Evolutionary conservation across 2,888 invertebrate genomes (phyloP).

Genomic region (Carpatolechia fugitivella): DNA sequence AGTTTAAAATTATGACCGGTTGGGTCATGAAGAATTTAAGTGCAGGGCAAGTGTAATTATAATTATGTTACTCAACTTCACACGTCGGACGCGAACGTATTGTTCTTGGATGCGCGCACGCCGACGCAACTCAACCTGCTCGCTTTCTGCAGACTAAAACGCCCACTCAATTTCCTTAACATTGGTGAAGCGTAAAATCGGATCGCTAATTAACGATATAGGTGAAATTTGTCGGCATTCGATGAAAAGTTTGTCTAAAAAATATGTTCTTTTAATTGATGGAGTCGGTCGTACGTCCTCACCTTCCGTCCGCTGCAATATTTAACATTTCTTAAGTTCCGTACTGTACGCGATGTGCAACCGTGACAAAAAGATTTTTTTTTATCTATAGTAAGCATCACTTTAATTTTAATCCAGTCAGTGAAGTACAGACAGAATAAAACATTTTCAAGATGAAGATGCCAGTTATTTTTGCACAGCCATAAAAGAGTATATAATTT

Average conservation of each 20-base stretch:
- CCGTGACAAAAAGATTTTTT: too few relatives aligned
- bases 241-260: conserved; percentile 1
- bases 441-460: too few relatives aligned
- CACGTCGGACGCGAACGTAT: conserved; percentile 32
- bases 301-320: not conserved
- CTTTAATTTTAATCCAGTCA: too few relatives aligned
- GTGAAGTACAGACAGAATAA: too few relatives aligned
- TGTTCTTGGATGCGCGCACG: conserved; percentile 17
- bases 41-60: conserved; percentile 37
- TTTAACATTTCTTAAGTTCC: not conserved
- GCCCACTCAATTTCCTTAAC: conserved; percentile 31
- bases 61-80: conserved; percentile 49
- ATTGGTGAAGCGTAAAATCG: conserved; percentile 29
- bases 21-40: conserved; percentile 14
- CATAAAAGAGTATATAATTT: too few relatives aligned
- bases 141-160: conserved; percentile 32
- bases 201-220: conserved; percentile 13
- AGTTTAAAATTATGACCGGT: conserved; percentile 9
- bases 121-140: conserved; percentile 20
- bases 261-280: not conserved
- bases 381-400: too few relatives aligned
- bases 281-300: conserved; percentile 1
- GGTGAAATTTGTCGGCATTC: conserved; percentile 11
- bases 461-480: too few relatives aligned
- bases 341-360: too few relatives aligned